Percentiles rank a stretch among this genome's conserved stretches.
Conservation (phyloP, 2,797 vertebrate species). For the Parotocinclus haroldoi region DNA sequence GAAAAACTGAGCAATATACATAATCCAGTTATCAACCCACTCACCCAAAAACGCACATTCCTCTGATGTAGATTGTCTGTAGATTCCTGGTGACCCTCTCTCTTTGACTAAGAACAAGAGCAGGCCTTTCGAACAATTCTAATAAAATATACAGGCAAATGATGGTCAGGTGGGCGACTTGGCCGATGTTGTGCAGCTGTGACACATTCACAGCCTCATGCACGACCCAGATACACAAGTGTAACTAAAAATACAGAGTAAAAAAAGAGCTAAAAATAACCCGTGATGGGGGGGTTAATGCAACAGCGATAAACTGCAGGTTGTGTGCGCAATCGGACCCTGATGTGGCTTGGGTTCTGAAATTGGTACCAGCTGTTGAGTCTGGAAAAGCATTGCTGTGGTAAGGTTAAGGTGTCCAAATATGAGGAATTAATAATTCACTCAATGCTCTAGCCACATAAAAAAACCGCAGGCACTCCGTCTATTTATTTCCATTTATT, state of each 20-base stretch:
- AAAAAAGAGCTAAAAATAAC: slow-evolving; percentile 72
- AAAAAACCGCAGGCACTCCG: slow-evolving; percentile 72
- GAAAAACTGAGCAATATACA: slow-evolving; percentile 40
- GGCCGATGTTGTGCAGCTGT: slow-evolving; percentile 43
- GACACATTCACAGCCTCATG: slow-evolving; percentile 57
- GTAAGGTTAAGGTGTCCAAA: slow-evolving; percentile 69
- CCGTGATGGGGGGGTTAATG: slow-evolving; percentile 68
- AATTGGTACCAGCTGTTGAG: slow-evolving; percentile 78
- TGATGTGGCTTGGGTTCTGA: slow-evolving; percentile 63
- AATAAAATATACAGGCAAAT: slow-evolving; percentile 29
- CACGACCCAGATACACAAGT: slow-evolving; percentile 66
- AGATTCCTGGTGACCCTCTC: slow-evolving; percentile 28
- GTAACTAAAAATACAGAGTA: slow-evolving; percentile 72
- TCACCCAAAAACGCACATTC: slow-evolving; percentile 34
- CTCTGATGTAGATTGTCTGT: slow-evolving; percentile 31
- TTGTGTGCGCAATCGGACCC: slow-evolving; percentile 70
- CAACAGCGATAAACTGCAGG: slow-evolving; percentile 70
- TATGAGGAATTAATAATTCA: slow-evolving; percentile 75
- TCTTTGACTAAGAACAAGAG: slow-evolving; percentile 28
- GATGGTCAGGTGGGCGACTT: slow-evolving; percentile 30
- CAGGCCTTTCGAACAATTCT: slow-evolving; percentile 32
- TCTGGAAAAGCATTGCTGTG: slow-evolving; percentile 68
- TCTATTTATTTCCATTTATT: slow-evolving; percentile 72
- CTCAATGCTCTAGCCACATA: slow-evolving; percentile 70
- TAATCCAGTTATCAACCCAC: slow-evolving; percentile 15